Conservation (phyloP, 2,113 vertebrate genomes). For the Gavialis gangeticus region DNA sequence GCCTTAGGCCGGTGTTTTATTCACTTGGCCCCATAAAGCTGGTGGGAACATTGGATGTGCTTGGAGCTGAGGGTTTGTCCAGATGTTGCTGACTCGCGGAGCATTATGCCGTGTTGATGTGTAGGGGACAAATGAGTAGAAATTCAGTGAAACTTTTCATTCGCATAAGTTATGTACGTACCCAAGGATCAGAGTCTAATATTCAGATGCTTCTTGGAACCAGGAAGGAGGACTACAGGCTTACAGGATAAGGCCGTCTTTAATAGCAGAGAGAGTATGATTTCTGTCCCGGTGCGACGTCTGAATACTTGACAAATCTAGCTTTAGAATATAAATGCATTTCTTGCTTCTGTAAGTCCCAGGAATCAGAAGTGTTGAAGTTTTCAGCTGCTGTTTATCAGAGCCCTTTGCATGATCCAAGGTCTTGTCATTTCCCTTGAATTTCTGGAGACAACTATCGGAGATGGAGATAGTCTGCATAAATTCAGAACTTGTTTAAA, state of each 20-base stretch:
- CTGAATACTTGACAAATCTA: conserved; percentile 42
- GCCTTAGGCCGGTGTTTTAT: background rate
- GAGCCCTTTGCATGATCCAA: background rate
- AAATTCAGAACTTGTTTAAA: background rate
- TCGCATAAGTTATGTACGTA: background rate
- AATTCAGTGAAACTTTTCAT: background rate
- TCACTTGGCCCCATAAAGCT: background rate
- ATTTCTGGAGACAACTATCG: conserved; percentile 30
- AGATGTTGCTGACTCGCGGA: background rate
- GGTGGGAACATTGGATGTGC: background rate
- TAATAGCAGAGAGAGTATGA: background rate
- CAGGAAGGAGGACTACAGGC: conserved; percentile 40
- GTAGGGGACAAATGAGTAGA: background rate
- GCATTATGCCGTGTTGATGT: background rate
- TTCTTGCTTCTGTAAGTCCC: conserved; percentile 40
- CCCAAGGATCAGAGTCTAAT: conserved; percentile 33
- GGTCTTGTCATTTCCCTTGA: conserved; percentile 51
- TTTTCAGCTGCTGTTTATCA: conserved; percentile 55
- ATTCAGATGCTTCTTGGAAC: conserved; percentile 31
- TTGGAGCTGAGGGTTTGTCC: background rate
- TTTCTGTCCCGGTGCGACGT: conserved; percentile 30
- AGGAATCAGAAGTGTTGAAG: background rate
- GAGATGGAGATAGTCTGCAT: background rate
- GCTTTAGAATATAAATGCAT: conserved; percentile 33
- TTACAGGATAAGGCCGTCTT: conserved; percentile 67